These are phyloP conservation scores for Trachelus iudaicus DNA, from an alignment of 2,888 invertebrate species.

Conservation along the genomic window DNA sequence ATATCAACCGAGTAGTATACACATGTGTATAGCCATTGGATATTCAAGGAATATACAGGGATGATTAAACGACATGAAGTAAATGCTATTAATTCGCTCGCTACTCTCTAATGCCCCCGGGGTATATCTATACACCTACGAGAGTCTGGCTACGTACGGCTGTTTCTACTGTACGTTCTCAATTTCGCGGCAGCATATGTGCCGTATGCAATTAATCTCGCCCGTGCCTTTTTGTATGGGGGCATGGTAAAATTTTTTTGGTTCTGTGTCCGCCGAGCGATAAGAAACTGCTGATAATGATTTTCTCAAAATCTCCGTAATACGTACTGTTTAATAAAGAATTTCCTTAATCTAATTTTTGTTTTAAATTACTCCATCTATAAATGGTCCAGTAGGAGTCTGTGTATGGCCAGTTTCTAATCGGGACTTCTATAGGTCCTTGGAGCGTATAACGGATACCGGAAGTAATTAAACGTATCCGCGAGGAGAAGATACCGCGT, in stretches of 20 bases:
- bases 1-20: too few species aligned
- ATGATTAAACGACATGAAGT: conserved; percentile 38
- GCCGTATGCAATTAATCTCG: conserved; percentile 17
- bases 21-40: too few species aligned
- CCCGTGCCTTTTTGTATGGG: conserved; percentile 9
- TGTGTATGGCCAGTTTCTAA: neutral
- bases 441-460: conserved; percentile 14
- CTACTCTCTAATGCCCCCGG: conserved; percentile 5
- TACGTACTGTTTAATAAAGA: neutral
- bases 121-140: neutral
- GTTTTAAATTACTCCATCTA: neutral
- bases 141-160: neutral
- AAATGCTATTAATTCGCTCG: conserved; percentile 39
- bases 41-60: neutral
- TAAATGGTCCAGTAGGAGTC: neutral
- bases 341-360: too few species aligned
- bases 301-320: neutral
- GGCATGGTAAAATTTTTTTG: neutral
- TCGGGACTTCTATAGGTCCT: neutral
- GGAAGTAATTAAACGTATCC: conserved; percentile 47
- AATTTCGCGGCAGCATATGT: neutral
- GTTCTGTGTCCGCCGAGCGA: neutral
- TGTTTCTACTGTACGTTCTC: neutral
- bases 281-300: neutral
- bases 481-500: conserved; percentile 20